Conservation (phyloP, 2,113 vertebrate genomes). For the Python bivittatus region DNA sequence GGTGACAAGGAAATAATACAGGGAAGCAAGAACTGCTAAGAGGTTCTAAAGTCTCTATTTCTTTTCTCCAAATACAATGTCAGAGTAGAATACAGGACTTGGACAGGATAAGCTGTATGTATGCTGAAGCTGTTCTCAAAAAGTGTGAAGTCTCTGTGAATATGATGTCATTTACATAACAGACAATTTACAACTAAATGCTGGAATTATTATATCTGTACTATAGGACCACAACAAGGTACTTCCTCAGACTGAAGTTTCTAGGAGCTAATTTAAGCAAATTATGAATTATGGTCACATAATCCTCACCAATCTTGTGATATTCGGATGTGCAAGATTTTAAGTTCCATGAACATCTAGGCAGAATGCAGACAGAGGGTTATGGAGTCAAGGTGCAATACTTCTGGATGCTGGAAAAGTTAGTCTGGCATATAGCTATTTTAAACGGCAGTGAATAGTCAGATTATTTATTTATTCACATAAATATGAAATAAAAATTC, state of each 20-base stretch:
- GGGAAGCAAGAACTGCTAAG: not conserved
- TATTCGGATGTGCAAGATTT: not conserved
- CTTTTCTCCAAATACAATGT: not conserved
- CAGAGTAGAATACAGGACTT: not conserved
- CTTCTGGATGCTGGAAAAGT: not conserved
- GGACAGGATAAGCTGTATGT: not conserved
- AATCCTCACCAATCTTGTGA: not conserved
- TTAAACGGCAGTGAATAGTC: not conserved
- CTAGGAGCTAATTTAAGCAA: not conserved
- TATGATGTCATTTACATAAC: not conserved
- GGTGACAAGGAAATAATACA: not conserved
- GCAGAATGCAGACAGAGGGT: not conserved
- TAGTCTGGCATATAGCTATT: not conserved
- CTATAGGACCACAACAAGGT: not conserved
- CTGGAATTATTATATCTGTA: not conserved
- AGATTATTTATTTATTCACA: not conserved
- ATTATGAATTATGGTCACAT: not conserved
- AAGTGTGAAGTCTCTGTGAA: not conserved
- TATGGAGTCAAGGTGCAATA: not conserved
- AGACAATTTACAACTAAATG: not conserved
- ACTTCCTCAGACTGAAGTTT: not conserved
- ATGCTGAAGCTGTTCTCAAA: not conserved
- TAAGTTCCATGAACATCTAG: not conserved
- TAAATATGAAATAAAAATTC: no score
- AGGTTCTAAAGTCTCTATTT: not conserved